Evolutionary conservation across 2,888 invertebrate species (phyloP), one percentile per base, ranked within the genome.

Genomic region (Buathra laborator): DNA sequence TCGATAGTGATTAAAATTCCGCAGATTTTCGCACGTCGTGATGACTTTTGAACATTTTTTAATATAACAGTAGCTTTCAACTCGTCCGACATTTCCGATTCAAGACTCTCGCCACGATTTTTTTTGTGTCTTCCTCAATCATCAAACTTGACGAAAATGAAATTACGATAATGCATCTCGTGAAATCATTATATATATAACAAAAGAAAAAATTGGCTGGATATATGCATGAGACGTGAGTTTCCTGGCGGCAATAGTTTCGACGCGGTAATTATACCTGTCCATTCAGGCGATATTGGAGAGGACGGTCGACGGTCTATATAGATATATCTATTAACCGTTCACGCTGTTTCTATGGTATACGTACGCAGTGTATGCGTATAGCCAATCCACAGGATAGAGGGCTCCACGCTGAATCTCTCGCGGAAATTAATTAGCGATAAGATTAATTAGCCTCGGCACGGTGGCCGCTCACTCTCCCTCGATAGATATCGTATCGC

Each of bases 361-460:
- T 46, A 59, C 46, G 59, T 46, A 14, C 24, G n/a, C 29, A n/a
- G 24, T 2, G n/a, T 46, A 32, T 62, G 32, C 48, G 71, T 71
- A 37, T 16, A 48, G 14, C 51, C 64, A 46, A 81, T 51, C 53
- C 51, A 78, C 37, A 19, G 56, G 24, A 56, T 10, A 19, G 66
- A 51, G 62, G 59, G 67, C 64, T 24, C 32, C 29, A 71, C 64
- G 79, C 80, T 83, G 83, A 89, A 90, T 89, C 85, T 81, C 85
- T 87, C 86, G 86, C 84, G 86, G 87, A 89, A 91, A 90, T 92
- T 92, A 93, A 93, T 93, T 91, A 92, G 87, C 89, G 91, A 92
- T 92, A 92, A 92, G 91, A 93, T 92, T 93, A 93, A 93, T 93
- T 92, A 92, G 89, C 87, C 86, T 81, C 76, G 56, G 84, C 76